These are phyloP conservation scores for Sycobia sp. DNA, from an alignment of 1,140 invertebrate genomes.

Conservation along the genomic window DNA sequence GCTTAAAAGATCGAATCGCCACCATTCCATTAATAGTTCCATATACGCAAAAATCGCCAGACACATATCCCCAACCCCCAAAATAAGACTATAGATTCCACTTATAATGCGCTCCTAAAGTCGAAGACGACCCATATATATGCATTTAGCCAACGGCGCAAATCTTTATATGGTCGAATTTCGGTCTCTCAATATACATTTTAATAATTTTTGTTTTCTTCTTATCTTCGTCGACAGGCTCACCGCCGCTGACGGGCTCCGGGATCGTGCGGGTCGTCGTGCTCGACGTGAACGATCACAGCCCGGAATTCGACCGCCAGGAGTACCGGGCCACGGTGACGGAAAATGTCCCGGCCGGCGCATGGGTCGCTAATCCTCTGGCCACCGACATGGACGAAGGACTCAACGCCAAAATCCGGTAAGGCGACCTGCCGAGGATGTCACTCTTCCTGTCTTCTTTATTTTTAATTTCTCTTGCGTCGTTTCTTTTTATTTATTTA, in stretches of 20 bases:
- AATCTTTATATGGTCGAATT: slow-evolving; percentile 1
- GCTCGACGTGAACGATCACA: slow-evolving; percentile 92
- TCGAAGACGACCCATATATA: too few relatives aligned
- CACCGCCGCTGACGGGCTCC: slow-evolving; percentile 85
- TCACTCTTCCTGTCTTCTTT: too few relatives aligned
- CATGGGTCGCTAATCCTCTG: slow-evolving; percentile 72
- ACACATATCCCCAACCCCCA: too few relatives aligned
- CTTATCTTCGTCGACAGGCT: slow-evolving; percentile 73
- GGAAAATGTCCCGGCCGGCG: slow-evolving; percentile 78
- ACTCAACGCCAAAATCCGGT: slow-evolving; percentile 82
- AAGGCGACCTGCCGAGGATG: slow-evolving; percentile 33
- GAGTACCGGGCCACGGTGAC: slow-evolving; percentile 76
- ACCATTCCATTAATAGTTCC: too few relatives aligned
- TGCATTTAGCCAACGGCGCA: too few relatives aligned
- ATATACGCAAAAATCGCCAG: too few relatives aligned
- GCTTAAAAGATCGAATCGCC: too few relatives aligned
- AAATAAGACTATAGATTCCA: too few relatives aligned
- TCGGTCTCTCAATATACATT: too few relatives aligned
- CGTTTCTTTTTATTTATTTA: background rate
- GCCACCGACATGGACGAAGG: slow-evolving; percentile 83
- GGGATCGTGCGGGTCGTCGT: slow-evolving; percentile 87
- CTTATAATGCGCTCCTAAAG: too few relatives aligned
- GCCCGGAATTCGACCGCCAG: slow-evolving; percentile 80
- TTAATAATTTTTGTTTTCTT: slow-evolving; percentile 13
- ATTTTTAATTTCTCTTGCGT: too few relatives aligned